Base-by-base conservation (phyloP, 2,797 vertebrate species). In the Thunnus albacares region DNA sequence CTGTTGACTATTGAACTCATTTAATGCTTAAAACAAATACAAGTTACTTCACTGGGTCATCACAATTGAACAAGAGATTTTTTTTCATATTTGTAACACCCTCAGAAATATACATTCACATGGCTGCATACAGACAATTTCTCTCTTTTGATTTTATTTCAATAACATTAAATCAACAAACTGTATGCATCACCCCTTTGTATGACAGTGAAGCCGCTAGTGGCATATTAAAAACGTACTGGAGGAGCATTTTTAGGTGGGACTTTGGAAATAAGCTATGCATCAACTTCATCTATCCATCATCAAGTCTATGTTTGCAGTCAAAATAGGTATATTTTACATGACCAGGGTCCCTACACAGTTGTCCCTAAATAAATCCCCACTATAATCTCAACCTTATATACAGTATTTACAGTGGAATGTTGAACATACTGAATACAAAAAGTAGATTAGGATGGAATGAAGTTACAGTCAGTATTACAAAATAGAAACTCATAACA, bases 11-110 rank as follows among this genome's bases (percentile, higher is more conserved):
- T 91, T 94, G 89, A 95, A 95, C 94, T 95, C 90, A 95, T 96
- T 96, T 96, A 96, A 96, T 96, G 93, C 80, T 90, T 89, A 93
- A 96, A 96, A 94, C 94, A 95, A 95, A 94, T 94, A 96, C 95
- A 96, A 93, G 92, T 95, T 94, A 96, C 96, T 95, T 95, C 94
- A 96, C 94, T 91, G 93, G 90, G 94, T 94, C 93, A 95, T 95
- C 95, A 95, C 93, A 95, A 94, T 92, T 95, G 89, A 96, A 95
- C 94, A 94, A 92, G 81, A 92, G 80, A 85, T 89, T 87, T 77
- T 78, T 86, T 91, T 87, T 78, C 87, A 86, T 92, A 92, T 90
- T 89, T 92, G 94, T 94, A 94, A 93, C 93, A 93, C 94, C 93
- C 94, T 95, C 94, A 94, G 92, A 95, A 93, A 95, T 95, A 94